Percentiles rank a stretch among this genome's conserved stretches.
These are phyloP conservation scores for Leptinotarsa lineolata DNA, from an alignment of 1,140 invertebrate genomes.

Conservation along the genomic window DNA sequence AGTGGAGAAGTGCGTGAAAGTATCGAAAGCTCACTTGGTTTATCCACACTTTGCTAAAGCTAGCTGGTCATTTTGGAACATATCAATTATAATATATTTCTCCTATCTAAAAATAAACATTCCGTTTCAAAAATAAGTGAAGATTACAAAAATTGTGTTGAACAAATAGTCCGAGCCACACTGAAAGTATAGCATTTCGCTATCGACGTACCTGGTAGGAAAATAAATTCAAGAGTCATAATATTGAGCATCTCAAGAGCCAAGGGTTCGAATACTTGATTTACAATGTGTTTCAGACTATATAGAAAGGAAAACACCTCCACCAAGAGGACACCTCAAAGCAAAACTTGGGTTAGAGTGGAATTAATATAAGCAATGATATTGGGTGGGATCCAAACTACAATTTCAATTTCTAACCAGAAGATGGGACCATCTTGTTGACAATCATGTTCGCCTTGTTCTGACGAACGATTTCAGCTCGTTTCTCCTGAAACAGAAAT, in stretches of 20 bases:
- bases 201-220: no score
- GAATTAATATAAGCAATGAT: slow-evolving; percentile 21
- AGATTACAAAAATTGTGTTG: neutral
- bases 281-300: slow-evolving; percentile 8
- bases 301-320: neutral
- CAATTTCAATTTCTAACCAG: slow-evolving; percentile 59
- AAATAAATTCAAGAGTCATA: no score
- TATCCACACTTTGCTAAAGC: slow-evolving; percentile 45
- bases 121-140: neutral
- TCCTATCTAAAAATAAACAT: slow-evolving; percentile 20
- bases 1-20: slow-evolving; percentile 8
- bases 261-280: neutral
- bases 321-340: slow-evolving; percentile 1
- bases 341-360: neutral
- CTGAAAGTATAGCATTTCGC: no score
- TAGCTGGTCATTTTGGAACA: slow-evolving; percentile 48
- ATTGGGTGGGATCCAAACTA: slow-evolving; percentile 16
- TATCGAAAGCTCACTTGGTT: slow-evolving; percentile 19
- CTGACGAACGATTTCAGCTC: slow-evolving; percentile 81
- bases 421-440: slow-evolving; percentile 62
- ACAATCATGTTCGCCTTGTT: slow-evolving; percentile 72
- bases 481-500: slow-evolving; percentile 69
- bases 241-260: no score
- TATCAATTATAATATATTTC: slow-evolving; percentile 30
- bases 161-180: neutral